phyloP scores from a whole-genome alignment of 2,888 invertebrate genomes.

The Allygus modestus region DNA sequence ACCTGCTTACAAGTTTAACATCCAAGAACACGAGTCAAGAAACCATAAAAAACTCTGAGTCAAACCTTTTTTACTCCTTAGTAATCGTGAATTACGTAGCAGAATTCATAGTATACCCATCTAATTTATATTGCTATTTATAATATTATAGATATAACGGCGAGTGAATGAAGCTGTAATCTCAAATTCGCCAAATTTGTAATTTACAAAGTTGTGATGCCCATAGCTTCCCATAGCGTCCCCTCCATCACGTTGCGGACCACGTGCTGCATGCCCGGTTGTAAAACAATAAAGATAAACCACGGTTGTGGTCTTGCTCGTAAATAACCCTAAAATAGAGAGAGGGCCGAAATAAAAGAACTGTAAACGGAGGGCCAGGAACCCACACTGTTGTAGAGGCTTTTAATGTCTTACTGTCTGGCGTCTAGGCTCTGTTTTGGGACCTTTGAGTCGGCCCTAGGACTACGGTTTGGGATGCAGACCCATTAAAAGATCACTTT shows the following conservation, averaged over 20 bases:
- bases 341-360: background rate
- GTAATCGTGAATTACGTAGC: no score
- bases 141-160: no score
- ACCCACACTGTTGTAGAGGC: background rate
- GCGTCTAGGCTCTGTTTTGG: background rate
- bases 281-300: slow-evolving; percentile 39
- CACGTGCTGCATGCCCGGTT: background rate
- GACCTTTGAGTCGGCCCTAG: background rate
- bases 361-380: slow-evolving; percentile 14
- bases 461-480: no score
- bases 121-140: no score
- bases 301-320: background rate
- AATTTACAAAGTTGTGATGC: no score
- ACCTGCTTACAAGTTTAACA: no score
- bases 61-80: no score
- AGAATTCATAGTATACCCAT: no score
- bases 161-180: no score
- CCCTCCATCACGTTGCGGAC: background rate
- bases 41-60: no score
- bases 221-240: background rate
- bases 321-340: slow-evolving; percentile 44
- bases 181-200: no score
- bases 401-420: slow-evolving; percentile 17
- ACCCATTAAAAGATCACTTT: background rate
- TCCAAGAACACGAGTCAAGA: no score